phyloP scores from a whole-genome alignment of 2,113 vertebrate genomes.

The Psophia crepitans region DNA sequence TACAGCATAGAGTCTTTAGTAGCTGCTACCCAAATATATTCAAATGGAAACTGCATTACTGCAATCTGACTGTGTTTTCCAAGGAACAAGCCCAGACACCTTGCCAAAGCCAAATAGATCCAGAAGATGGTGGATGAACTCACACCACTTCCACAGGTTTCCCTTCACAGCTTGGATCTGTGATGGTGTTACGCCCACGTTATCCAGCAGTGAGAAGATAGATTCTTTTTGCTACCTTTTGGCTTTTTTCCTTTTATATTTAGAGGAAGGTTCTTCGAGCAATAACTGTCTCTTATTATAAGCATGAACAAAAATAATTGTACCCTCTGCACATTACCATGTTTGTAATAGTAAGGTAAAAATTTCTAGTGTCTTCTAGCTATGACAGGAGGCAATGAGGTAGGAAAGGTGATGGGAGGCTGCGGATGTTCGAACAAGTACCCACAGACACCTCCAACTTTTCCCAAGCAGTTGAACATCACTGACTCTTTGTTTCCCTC shows the following conservation, averaged over 20 bases:
- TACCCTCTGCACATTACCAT: not conserved
- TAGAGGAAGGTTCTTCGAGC: not conserved
- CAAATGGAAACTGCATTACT: not conserved
- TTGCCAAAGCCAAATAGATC: not conserved
- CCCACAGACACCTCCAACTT: not conserved
- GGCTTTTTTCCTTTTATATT: not conserved
- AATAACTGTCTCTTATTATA: not conserved
- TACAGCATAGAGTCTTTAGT: not conserved
- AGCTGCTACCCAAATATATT: not conserved
- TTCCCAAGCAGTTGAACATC: not conserved
- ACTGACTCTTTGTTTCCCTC: not conserved
- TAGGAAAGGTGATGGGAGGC: not conserved
- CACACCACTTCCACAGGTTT: not conserved
- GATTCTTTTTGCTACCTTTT: not conserved
- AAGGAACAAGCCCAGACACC: not conserved
- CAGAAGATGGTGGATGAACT: not conserved
- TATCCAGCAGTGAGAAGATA: not conserved
- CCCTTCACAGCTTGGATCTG: not conserved
- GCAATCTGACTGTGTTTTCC: not conserved
- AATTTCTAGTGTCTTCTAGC: not conserved
- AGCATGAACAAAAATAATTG: not conserved
- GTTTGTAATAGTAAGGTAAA: not conserved
- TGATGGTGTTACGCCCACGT: not conserved
- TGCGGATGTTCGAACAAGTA: not conserved
- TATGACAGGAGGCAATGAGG: not conserved